Evolutionary conservation across 2,797 vertebrate genomes (phyloP), one percentile per base, ranked within the genome.

Genomic region (Sparus aurata): DNA sequence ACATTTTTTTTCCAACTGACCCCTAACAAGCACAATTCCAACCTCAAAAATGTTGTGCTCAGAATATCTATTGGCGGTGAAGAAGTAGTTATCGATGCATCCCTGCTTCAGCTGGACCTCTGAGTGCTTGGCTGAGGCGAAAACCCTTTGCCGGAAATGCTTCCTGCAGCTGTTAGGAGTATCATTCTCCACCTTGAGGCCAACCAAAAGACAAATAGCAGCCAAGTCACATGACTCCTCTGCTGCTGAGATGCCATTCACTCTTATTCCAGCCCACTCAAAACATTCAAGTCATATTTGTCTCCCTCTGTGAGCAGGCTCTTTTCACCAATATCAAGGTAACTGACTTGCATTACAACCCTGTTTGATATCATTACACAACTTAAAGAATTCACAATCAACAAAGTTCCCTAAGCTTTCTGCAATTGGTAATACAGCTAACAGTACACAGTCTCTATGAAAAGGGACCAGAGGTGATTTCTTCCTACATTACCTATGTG

Each of bases 101-200:
- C 82, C 34, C 50, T 67, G 63, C 78, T 63, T 23, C 47, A 59
- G 72, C 69, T 82, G 81, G 87, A 87, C 82, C 73, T 92, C 79
- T 60, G 50, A 85, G 83, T 77, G 84, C 82, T 87, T 80, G 59
- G 75, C 77, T 74, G 79, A 83, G 73, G 79, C 92, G 85, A 88
- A 90, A 94, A 90, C 73, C 78, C 89, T 88, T 55, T 38, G 71
- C 87, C 90, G 91, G 93, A 94, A 94, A 94, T 93, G 91, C 92
- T 93, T 93, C 87, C 84, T 23, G 87, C 94, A 94, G 93, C 92
- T 94, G 94, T 92, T 93, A 89, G 87, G 89, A 93, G 92, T 84
- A 93, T 94, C 91, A 94, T 87, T 94, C 89, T 84, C 92, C 90
- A 92, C 91, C 89, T 92, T 89, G 84, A 93, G 89, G 92, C 92